phyloP scores from a whole-genome alignment of 1,140 invertebrate genomes.

The Hesperophylax magnus region DNA sequence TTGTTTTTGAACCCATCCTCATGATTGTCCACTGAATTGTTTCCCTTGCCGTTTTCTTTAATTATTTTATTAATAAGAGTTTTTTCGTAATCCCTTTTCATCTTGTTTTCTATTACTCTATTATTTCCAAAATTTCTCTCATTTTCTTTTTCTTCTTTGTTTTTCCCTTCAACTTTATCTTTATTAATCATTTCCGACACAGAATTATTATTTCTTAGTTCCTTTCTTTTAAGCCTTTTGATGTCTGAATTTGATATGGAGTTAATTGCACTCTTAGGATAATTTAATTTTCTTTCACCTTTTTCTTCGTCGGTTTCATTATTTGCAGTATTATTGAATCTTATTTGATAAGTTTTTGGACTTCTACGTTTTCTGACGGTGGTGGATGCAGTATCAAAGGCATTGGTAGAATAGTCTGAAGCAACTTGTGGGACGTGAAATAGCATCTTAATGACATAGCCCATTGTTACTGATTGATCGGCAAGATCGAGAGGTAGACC shows the following conservation, averaged over 20 bases:
- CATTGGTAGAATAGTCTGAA: slow-evolving; percentile 73
- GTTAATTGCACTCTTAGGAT: too few species aligned
- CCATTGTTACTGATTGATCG: slow-evolving; percentile 74
- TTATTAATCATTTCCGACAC: too few species aligned
- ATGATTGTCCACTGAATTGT: slow-evolving; percentile 52
- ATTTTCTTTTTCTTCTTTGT: neutral
- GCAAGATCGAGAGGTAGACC: slow-evolving; percentile 77
- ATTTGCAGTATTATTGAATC: slow-evolving; percentile 16
- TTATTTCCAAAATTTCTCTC: neutral
- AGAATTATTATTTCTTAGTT: too few species aligned
- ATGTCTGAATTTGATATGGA: too few species aligned
- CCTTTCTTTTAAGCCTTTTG: too few species aligned
- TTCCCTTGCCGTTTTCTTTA: neutral
- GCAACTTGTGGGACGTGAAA: slow-evolving; percentile 75
- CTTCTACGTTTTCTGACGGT: neutral
- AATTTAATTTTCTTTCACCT: neutral
- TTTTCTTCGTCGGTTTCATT: slow-evolving; percentile 51
- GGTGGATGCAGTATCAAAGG: slow-evolving; percentile 66
- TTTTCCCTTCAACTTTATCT: too few species aligned
- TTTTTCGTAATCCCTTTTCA: slow-evolving; percentile 21
- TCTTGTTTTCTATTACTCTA: neutral
- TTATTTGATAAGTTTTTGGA: neutral
- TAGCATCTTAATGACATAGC: slow-evolving; percentile 75
- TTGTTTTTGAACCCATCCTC: slow-evolving; percentile 11
- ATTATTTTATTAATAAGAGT: slow-evolving; percentile 9